A percentile compares a stretch with the other conserved stretches of the same genome.
phyloP scores from a whole-genome alignment of 1,140 invertebrate genomes.

The Drosophila santomea region DNA sequence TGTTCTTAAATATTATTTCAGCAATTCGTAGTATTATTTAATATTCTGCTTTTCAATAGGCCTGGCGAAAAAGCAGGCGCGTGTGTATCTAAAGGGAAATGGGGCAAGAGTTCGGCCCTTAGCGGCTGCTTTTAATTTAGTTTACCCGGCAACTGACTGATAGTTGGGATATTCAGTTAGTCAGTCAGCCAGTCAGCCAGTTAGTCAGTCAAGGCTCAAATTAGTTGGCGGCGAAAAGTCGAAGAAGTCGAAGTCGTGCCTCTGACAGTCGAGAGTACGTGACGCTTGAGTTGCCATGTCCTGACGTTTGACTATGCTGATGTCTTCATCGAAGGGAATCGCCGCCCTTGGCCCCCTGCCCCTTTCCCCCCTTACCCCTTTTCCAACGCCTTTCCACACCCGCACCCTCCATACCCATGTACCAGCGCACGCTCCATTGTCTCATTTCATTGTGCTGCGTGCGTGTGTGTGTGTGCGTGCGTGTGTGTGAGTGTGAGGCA shows the following conservation, averaged over 20 bases:
- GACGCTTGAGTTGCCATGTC: slow-evolving; percentile 54
- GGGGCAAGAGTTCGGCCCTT: not conserved
- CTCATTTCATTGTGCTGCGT: slow-evolving; percentile 57
- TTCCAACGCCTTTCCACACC: slow-evolving; percentile 5
- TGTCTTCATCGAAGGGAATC: slow-evolving; percentile 36
- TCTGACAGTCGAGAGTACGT: slow-evolving; percentile 55
- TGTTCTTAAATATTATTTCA: too few species aligned
- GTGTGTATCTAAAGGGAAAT: not conserved
- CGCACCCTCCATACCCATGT: not conserved
- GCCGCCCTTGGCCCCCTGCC: not conserved
- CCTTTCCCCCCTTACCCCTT: not conserved
- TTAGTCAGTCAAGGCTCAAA: slow-evolving; percentile 52
- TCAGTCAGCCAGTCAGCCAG: not conserved
- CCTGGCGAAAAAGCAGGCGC: too few species aligned
- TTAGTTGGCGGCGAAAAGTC: slow-evolving; percentile 47
- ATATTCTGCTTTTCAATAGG: too few species aligned
- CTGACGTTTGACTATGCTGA: slow-evolving; percentile 55
- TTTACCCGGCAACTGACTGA: slow-evolving; percentile 52
- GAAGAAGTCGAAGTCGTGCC: slow-evolving; percentile 43
- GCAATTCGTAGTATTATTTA: too few species aligned
- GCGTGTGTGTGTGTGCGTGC: slow-evolving; percentile 16
- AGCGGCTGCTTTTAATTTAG: slow-evolving; percentile 56
- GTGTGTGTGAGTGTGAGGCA: slow-evolving; percentile 1
- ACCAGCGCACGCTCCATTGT: slow-evolving; percentile 59
- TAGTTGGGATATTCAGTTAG: slow-evolving; percentile 17